Conservation (phyloP, 2,113 vertebrate species). For the Ammodytes marinus region DNA sequence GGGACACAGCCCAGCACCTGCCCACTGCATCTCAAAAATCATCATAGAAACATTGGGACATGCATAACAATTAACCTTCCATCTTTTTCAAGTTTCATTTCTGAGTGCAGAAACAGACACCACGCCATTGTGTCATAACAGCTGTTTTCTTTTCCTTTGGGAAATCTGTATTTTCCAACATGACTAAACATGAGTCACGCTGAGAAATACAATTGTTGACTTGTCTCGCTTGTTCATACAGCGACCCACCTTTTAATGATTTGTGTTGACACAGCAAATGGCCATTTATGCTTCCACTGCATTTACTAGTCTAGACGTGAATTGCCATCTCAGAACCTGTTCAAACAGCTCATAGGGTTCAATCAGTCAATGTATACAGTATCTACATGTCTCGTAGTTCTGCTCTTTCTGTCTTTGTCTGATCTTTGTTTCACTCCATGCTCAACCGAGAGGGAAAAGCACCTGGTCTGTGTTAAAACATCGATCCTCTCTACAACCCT, state of each 20-base stretch:
- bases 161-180: slow-evolving; percentile 45
- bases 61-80: not conserved
- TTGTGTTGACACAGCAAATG: slow-evolving; percentile 46
- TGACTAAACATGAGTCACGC: slow-evolving; percentile 68
- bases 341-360: slow-evolving; percentile 46
- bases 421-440: slow-evolving; percentile 57
- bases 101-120: slow-evolving; percentile 11
- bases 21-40: not conserved
- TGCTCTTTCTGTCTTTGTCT: slow-evolving; percentile 31
- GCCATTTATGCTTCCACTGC: slow-evolving; percentile 63
- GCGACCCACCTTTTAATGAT: slow-evolving; percentile 28
- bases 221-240: slow-evolving; percentile 38
- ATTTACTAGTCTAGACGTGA: slow-evolving; percentile 66
- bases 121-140: slow-evolving; percentile 52
- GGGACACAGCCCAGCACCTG: not conserved
- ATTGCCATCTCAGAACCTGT: slow-evolving; percentile 41
- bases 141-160: slow-evolving; percentile 62
- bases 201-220: slow-evolving; percentile 39
- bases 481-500: slow-evolving; percentile 7
- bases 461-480: slow-evolving; percentile 7
- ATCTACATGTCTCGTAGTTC: slow-evolving; percentile 24
- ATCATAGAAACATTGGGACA: slow-evolving; percentile 19
- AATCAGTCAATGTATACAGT: slow-evolving; percentile 25
- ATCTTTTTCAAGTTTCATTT: slow-evolving; percentile 37
- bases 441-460: slow-evolving; percentile 57